Evolutionary conservation across 1,140 invertebrate species (phyloP).

Genomic region (Delia radicum): DNA sequence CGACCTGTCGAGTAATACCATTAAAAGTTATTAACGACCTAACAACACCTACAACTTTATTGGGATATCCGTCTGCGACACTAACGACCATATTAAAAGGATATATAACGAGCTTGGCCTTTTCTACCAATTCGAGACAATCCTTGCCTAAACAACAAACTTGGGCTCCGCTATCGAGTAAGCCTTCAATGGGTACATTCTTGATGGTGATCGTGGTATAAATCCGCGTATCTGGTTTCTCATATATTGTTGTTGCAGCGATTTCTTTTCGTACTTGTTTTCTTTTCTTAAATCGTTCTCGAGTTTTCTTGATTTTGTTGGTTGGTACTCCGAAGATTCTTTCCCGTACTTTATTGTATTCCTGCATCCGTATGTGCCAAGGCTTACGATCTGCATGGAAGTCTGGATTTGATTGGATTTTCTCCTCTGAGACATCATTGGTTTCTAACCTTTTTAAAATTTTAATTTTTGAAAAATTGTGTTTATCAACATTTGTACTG

Average conservation of each 20-base stretch:
- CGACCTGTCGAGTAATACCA: not conserved
- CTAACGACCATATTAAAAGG: not conserved
- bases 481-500: too few species aligned
- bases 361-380: not conserved
- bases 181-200: not conserved
- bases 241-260: not conserved
- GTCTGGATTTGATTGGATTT: too few species aligned
- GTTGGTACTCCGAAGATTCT: not conserved
- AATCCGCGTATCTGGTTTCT: not conserved
- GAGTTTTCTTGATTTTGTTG: not conserved
- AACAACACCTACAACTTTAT: not conserved
- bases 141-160: not conserved
- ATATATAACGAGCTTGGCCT: not conserved
- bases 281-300: not conserved
- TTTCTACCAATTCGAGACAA: not conserved
- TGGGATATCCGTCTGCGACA: not conserved
- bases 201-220: not conserved
- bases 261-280: not conserved
- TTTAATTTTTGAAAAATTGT: not conserved
- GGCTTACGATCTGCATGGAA: too few species aligned
- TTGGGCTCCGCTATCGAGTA: slow-evolving; percentile 15
- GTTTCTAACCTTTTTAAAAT: too few species aligned
- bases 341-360: not conserved
- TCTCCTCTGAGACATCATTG: too few species aligned
- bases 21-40: not conserved